A percentile compares a stretch with the other conserved stretches of the same genome.
Conservation (phyloP, 2,888 invertebrate species). For the Drosophila diplacantha region DNA sequence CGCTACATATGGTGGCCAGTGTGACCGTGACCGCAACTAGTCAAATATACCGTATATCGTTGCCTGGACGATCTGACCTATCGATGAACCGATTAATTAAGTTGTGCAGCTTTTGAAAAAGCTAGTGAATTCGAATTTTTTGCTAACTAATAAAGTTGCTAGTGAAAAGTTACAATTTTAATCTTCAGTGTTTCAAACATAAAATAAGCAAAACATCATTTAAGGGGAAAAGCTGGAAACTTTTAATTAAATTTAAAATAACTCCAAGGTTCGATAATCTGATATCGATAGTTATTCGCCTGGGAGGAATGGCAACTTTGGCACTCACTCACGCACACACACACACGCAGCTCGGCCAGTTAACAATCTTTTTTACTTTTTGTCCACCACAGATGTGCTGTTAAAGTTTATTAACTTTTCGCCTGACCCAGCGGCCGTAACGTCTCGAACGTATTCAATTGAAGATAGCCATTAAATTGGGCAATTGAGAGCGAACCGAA, state of each 20-base stretch:
- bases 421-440: neutral
- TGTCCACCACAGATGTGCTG: constrained; percentile 14
- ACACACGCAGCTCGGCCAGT: constrained; percentile 14
- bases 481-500: constrained; percentile 7
- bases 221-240: accelerated
- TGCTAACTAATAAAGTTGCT: neutral
- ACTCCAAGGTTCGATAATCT: neutral
- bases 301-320: constrained; percentile 15
- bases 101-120: neutral
- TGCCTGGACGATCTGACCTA: neutral
- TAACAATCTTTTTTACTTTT: constrained; percentile 25
- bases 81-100: neutral
- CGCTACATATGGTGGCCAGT: neutral
- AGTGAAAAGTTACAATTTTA: accelerated
- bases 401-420: constrained; percentile 3
- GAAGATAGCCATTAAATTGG: neutral
- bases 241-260: neutral
- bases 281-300: neutral
- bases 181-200: neutral
- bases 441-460: neutral
- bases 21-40: neutral
- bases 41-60: no score
- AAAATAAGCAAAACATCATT: neutral
- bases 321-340: constrained; percentile 15
- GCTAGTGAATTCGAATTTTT: accelerated